phyloP scores from a whole-genome alignment of 2,797 vertebrate genomes.

The Fistularia tabacaria region DNA sequence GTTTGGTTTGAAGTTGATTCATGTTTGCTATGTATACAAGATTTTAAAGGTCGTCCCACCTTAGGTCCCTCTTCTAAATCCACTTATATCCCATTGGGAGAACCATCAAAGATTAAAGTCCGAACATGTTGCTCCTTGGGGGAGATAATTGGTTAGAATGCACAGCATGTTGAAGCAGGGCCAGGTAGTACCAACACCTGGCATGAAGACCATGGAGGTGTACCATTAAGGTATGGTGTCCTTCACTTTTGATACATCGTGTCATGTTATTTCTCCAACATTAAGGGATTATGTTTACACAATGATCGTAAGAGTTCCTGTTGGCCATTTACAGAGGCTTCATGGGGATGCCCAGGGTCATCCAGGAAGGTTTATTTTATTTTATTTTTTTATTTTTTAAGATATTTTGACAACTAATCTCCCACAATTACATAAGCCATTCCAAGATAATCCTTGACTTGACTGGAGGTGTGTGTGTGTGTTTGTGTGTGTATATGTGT shows the following conservation, averaged over 20 bases:
- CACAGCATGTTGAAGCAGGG: slow-evolving; percentile 64
- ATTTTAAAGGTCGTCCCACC: slow-evolving; percentile 67
- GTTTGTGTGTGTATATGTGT: slow-evolving; percentile 8
- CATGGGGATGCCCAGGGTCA: slow-evolving; percentile 51
- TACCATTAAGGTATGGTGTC: slow-evolving; percentile 44
- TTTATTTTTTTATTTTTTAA: slow-evolving; percentile 27
- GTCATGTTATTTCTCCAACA: slow-evolving; percentile 31
- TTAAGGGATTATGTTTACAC: slow-evolving; percentile 45
- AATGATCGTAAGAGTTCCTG: slow-evolving; percentile 43
- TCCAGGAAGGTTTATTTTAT: slow-evolving; percentile 43
- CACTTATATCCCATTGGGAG: slow-evolving; percentile 65
- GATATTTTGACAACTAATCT: slow-evolving; percentile 3
- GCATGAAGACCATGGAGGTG: slow-evolving; percentile 31
- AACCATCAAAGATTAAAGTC: slow-evolving; percentile 70
- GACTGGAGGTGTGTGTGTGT: slow-evolving; percentile 9
- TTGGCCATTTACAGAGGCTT: slow-evolving; percentile 38
- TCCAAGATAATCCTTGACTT: slow-evolving; percentile 32
- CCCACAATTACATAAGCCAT: slow-evolving; percentile 23
- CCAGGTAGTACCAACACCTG: slow-evolving; percentile 43
- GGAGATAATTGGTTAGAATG: slow-evolving; percentile 68
- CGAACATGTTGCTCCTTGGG: slow-evolving; percentile 67
- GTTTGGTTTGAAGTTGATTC: slow-evolving; percentile 70
- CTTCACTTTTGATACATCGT: slow-evolving; percentile 39
- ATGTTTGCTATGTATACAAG: slow-evolving; percentile 67
- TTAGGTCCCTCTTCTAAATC: slow-evolving; percentile 68